Base-by-base conservation (phyloP, 2,113 vertebrate species). In the Marmota monax region DNA sequence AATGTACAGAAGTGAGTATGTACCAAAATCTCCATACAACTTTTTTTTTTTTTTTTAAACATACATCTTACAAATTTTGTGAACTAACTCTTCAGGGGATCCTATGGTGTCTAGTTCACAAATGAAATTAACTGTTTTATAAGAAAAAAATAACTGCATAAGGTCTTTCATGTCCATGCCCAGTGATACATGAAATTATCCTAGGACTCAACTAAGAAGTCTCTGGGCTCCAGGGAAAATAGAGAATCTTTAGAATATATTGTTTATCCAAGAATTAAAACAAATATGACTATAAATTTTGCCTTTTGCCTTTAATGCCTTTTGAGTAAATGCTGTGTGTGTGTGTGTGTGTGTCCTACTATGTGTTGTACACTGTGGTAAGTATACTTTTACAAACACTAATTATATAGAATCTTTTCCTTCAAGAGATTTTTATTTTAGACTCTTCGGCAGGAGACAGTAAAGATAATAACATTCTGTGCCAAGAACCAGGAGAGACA, bases 201-300 rank as follows among this genome's bases (percentile, higher is more conserved):
- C n/a, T 70, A 45, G 9, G 90, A 88, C 78, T 85, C 72, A 74
- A 3, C 39, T 56, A 61, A 4, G 48, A 88, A 92, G 73, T 6
- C 17, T 56, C 34, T 82, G 45, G 23, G 34, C 84, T 92, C 3
- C 23, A 51, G 82, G 84, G 65, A 92, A 17, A 69, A 6, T n/a
- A 56, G 83, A 78, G 73, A 82, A 58, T 25, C 42, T 88, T 92
- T 45, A 82, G 37, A 27, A 25, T 53, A 18, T 80, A 20, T 6
- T 90, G 4, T 76, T 96, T 89, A 34, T 87, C 51, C 25, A 84
- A 74, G 76, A 77, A 17, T 95, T 90, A 90, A 95, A 86, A 72
- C 67, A 39, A 92, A 77, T 37, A 11, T 61, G 90, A 76, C 42
- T 72, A 0, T 87, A 83, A 58, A 67, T 96, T 93, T 79, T 94